These are phyloP conservation scores for Oxyteleia sp. DNA, from an alignment of 2,888 invertebrate species.

Conservation along the genomic window DNA sequence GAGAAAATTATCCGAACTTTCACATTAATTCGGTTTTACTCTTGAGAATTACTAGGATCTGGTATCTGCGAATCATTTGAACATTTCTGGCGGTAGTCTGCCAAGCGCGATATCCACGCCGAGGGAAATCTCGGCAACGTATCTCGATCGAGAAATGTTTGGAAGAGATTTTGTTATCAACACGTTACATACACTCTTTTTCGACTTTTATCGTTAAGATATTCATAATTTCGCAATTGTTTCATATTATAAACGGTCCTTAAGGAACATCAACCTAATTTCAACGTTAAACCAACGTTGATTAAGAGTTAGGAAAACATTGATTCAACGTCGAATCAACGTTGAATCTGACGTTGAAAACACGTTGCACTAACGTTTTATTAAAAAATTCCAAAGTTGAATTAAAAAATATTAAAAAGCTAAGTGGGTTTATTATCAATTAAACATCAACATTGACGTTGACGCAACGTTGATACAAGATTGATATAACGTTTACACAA, in stretches of 20 bases:
- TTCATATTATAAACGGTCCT: slow-evolving; percentile 16
- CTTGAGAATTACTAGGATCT: slow-evolving; percentile 60
- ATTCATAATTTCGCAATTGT: slow-evolving; percentile 31
- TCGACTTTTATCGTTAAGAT: slow-evolving; percentile 19
- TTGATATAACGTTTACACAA: too few relatives aligned
- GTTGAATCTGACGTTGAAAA: too few relatives aligned
- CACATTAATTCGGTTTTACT: slow-evolving; percentile 66
- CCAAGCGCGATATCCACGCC: slow-evolving; percentile 66
- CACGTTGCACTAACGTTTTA: too few relatives aligned
- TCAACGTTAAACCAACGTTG: too few relatives aligned
- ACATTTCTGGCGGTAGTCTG: slow-evolving; percentile 65
- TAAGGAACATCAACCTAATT: too few relatives aligned
- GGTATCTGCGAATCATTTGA: slow-evolving; percentile 66
- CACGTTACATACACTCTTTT: slow-evolving; percentile 56
- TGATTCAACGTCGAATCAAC: too few relatives aligned
- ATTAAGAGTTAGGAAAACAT: too few relatives aligned
- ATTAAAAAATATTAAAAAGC: too few relatives aligned
- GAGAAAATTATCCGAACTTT: slow-evolving; percentile 62
- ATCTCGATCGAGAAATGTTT: slow-evolving; percentile 55
- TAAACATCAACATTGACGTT: too few relatives aligned
- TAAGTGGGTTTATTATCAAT: too few relatives aligned
- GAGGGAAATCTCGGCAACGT: slow-evolving; percentile 54
- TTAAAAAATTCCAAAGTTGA: too few relatives aligned
- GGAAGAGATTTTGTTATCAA: slow-evolving; percentile 60
- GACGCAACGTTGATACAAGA: too few relatives aligned